A percentile compares a stretch with the other conserved stretches of the same genome.
Evolutionary conservation across 2,888 invertebrate genomes (phyloP).

Genomic region (Ferdinandea cuprea): DNA sequence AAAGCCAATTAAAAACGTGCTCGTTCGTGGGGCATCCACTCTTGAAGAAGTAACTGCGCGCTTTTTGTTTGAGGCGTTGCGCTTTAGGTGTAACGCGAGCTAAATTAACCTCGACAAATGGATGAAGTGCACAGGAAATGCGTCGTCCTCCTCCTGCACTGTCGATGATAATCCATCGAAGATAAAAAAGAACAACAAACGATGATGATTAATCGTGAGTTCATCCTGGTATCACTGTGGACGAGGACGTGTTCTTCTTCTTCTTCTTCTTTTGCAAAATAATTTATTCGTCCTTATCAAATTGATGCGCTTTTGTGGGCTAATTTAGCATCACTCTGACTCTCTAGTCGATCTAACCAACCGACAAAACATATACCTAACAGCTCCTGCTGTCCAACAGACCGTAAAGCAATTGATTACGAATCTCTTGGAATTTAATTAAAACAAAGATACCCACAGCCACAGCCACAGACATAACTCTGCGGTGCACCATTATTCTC

Average conservation of each 20-base stretch:
- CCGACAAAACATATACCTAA: too few species aligned
- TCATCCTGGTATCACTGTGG: conserved; percentile 7
- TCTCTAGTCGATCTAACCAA: background rate
- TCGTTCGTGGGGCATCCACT: conserved; percentile 18
- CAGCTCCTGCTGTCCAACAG: conserved; percentile 20
- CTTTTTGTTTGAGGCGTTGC: conserved; percentile 40
- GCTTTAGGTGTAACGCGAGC: conserved; percentile 62
- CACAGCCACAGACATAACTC: conserved; percentile 49
- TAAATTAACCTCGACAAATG: conserved; percentile 70
- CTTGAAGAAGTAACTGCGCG: conserved; percentile 14
- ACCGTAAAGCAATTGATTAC: conserved; percentile 70
- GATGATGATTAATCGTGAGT: conserved; percentile 43
- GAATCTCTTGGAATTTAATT: conserved; percentile 74
- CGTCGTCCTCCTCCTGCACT: background rate
- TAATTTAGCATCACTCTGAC: conserved; percentile 52
- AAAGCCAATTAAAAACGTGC: conserved; percentile 72
- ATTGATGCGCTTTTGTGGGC: conserved; percentile 35
- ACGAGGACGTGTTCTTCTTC: too few species aligned
- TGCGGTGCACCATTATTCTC: conserved; percentile 67
- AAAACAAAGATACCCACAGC: conserved; percentile 65
- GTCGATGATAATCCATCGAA: conserved; percentile 64
- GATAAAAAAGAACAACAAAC: conserved; percentile 34
- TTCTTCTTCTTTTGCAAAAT: conserved; percentile 16
- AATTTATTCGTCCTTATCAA: conserved; percentile 66
- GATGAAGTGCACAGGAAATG: conserved; percentile 63